Base-by-base conservation (phyloP, 2,113 vertebrate genomes). In the Mobula hypostoma region DNA sequence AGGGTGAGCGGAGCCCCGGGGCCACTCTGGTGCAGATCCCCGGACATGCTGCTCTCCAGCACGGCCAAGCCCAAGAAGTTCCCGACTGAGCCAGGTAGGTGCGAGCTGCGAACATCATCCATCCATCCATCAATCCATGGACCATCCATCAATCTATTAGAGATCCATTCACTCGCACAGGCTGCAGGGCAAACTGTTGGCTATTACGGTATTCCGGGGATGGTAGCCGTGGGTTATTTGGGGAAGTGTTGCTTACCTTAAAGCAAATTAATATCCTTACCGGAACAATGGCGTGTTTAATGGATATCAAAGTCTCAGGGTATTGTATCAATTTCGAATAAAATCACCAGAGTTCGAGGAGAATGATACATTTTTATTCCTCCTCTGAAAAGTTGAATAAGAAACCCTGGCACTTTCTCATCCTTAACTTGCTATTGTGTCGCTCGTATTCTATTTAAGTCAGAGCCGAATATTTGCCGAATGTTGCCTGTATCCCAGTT, bases 61-160 rank as follows among this genome's bases (percentile, higher is more conserved):
- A 36, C 91, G 9, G 91, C 70, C 68, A 93, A 93, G 40, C 36
- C 68, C 66, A 93, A 93, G 91, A 93, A 93, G 68, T 74, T 93
- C 91, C 40, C 70, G 68, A 70, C 70, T 21, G 91, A 93, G 70
- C 40, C 91, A 93, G 91, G 91, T 93, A 93, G 91, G 91, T 93
- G 91, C 17, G 68, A 93, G 32, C 36, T 72, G 36, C 15, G 63
- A 70, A 36, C 66, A 7, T 40, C 70, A 40, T 7, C 48, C 82
- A 85, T 74, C 79, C 77, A 79, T 79, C 90, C 6, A 48, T 40
- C 36, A 93, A 15, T 0, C 90, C 32, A 74, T 74, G 29, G 14
- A 58, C 27, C 63, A 68, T 68, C 21, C 68, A 70, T 91, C 63
- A 70, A 11, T 3, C 9, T 48, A 17, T 3, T n/a, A 17, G 79